phyloP scores from a whole-genome alignment of 2,113 vertebrate species.

The Eulemur rufifrons region DNA sequence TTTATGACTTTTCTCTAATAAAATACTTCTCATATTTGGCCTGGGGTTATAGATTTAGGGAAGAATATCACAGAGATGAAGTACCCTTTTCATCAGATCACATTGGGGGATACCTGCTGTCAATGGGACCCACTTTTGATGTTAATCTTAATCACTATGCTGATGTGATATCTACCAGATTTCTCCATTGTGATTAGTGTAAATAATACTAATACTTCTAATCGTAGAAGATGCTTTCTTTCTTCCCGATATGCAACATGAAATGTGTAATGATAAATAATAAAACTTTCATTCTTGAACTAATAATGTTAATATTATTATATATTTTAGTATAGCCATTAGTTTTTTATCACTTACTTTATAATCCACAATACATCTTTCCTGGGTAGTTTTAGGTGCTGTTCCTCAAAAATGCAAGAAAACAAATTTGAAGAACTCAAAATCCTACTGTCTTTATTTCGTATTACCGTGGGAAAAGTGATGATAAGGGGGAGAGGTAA shows the following conservation, averaged over 20 bases:
- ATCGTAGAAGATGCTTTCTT: background rate
- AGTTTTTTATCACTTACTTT: background rate
- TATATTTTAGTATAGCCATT: background rate
- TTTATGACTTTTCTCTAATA: background rate
- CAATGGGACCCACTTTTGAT: background rate
- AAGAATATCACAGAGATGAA: background rate
- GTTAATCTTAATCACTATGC: background rate
- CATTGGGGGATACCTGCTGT: background rate
- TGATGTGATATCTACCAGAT: background rate
- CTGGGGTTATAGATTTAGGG: background rate
- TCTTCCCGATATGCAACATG: background rate
- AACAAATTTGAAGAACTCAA: background rate
- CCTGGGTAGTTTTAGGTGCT: background rate
- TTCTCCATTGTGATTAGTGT: background rate
- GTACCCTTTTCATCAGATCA: background rate
- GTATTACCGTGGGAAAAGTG: background rate
- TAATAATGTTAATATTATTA: background rate
- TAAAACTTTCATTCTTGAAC: background rate
- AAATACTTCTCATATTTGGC: background rate
- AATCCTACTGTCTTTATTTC: background rate
- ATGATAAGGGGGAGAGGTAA: background rate
- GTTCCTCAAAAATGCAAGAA: background rate
- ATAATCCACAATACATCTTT: background rate
- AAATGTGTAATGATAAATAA: background rate
- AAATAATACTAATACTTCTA: background rate